Evolutionary conservation across 2,797 vertebrate species (phyloP), one percentile per base, ranked within the genome.

Genomic region (Enteromius fasciolatus): DNA sequence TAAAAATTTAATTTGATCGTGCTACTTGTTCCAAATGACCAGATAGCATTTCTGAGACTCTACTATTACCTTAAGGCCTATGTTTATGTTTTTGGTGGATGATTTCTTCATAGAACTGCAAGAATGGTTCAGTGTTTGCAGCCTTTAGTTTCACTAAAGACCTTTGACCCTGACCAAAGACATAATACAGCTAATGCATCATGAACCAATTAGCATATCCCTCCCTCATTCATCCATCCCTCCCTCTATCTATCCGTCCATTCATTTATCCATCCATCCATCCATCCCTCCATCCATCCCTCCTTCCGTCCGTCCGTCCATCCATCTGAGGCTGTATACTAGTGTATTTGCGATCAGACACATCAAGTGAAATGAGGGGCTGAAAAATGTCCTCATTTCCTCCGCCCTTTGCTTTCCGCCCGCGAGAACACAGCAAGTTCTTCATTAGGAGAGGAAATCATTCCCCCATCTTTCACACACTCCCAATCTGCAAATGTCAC

Each of bases 381-480:
- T 61, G 79, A 77, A 78, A 76, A 81, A 70, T 63, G 44, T 79
- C 61, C 75, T 78, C 82, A 86, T 83, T 25, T 54, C 39, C 75
- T 84, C 78, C 83, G 67, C 74, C 85, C 61, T 88, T 85, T 86
- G 80, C 72, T 82, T 86, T 72, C 76, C 70, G 84, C 76, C 81
- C 82, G 75, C 76, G 66, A 85, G 87, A 86, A 86, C 86, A 87
- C 86, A 83, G 87, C 64, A 68, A 86, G 85, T 85, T 87, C 85
- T 89, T 89, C 83, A 89, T 89, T 85, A 87, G 86, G 72, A 82
- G 81, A 87, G 87, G 87, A 89, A 89, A 86, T 86, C 83, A 87
- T 85, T 85, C 70, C 78, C 84, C 79, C 84, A 80, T 79, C 83
- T 79, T 83, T 79, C 84, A 87, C 80, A 73, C 84, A 81, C 83